Base-by-base conservation (phyloP, 2,888 invertebrate species). In the Chloroclystis v-ata region DNA sequence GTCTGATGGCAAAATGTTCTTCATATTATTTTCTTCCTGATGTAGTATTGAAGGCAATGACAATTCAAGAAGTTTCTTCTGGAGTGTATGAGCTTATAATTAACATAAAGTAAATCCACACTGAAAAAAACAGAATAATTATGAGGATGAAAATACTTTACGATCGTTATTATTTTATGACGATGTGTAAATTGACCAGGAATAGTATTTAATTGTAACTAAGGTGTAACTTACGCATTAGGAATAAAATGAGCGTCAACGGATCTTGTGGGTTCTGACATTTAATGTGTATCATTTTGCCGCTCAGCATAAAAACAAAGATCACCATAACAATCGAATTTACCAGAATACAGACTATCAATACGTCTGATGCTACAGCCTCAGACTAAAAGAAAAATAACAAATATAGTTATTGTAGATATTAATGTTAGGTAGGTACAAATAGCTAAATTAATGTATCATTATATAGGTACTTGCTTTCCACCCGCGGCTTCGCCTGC, bases 221-320 rank as follows among this genome's bases (percentile, higher is more conserved):
- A 35, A 10, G 4, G 2, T 14, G 5, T 4, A 39, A 43, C 49
- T 43, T 46, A 74, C 73, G 43, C 24, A 47, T 10, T 37, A 52
- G 37, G 43, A 63, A 66, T 1, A 69, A 12, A 2, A 64, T 13
- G 25, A 67, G 55, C 33, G 53, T 47, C 4, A 67, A 13, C n/a
- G 54, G 49, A 50, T 73, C 73, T 42, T 57, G 65, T 0, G 58
- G 48, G 28, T 67, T 63, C 12, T 30, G 28, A 45, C 71, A 74
- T 11, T 49, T 29, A 8, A 56, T 39, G 14, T 43, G 35, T 11
- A 39, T 4, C 41, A 69, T 62, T 51, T 69, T 64, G 2, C 65
- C 10, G 2, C 54, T 6, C 7, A 64, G 46, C 5, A 63, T 2
- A 10, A 59, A 11, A 14, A 50, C 53, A 37, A 62, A 66, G 4